Conservation (phyloP, 92 coral and sea anemone genomes). For the Epizoanthus fatuus region DNA sequence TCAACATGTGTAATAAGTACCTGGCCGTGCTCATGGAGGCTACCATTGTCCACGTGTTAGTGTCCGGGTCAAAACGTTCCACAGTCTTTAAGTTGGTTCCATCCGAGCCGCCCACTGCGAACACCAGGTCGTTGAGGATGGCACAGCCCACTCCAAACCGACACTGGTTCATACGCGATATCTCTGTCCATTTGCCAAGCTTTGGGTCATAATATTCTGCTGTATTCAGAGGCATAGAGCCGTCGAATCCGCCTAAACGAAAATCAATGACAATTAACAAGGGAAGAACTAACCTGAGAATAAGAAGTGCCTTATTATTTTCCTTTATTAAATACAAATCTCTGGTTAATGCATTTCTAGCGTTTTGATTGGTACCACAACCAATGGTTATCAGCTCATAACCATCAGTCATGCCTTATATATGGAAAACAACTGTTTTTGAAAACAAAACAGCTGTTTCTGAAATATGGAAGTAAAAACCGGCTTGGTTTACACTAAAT, state of each 20-base stretch:
- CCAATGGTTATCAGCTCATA: no score
- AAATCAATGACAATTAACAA: background rate
- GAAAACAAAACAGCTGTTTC: no score
- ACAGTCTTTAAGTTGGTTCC: conserved; percentile 95
- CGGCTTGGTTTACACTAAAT: no score
- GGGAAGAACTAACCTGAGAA: no score
- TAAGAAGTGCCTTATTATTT: no score
- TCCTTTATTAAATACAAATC: no score
- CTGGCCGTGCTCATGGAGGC: conserved; percentile 98
- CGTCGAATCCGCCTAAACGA: conserved; percentile 95
- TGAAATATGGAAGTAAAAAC: no score
- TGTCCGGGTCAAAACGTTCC: conserved; percentile 93
- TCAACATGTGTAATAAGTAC: conserved; percentile 34
- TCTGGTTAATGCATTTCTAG: no score
- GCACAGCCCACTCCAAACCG: conserved; percentile 99
- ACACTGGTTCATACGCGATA: conserved; percentile 96
- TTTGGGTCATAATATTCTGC: conserved; percentile 97
- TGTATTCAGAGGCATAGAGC: conserved; percentile 98
- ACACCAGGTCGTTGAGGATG: conserved; percentile 81
- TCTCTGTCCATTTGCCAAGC: conserved; percentile 92
- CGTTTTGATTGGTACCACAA: no score
- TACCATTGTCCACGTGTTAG: conserved; percentile 88
- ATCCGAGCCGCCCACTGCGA: conserved; percentile 97
- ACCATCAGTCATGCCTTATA: no score
- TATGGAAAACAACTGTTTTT: no score